Percentiles rank a stretch among this genome's conserved stretches.
These are phyloP conservation scores for Sardina pilchardus DNA, from an alignment of 2,113 vertebrate species.

Conservation along the genomic window DNA sequence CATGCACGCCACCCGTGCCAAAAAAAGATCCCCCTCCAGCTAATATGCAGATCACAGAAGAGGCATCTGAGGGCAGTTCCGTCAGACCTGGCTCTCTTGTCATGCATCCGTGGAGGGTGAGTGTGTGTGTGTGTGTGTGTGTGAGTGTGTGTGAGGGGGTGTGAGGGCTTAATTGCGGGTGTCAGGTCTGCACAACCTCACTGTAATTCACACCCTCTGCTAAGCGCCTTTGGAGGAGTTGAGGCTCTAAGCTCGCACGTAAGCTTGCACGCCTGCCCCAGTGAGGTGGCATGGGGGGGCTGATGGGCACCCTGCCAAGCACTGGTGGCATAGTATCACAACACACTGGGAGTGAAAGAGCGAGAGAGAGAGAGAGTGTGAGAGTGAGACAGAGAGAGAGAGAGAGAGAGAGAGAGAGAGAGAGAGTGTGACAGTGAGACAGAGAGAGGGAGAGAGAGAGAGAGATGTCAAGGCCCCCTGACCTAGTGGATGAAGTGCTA, in stretches of 20 bases:
- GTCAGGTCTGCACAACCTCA: neutral
- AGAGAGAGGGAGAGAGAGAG: neutral
- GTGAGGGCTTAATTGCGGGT: neutral
- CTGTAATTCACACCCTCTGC: neutral
- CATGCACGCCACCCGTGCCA: neutral
- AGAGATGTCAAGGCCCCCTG: neutral
- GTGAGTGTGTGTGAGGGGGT: too few species aligned
- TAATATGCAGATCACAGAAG: neutral
- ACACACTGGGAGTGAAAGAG: neutral
- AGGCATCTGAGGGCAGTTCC: neutral
- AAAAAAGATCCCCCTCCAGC: neutral
- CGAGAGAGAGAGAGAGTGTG: neutral
- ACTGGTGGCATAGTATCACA: neutral
- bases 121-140: neutral
- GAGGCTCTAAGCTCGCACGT: neutral
- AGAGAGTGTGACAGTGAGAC: neutral
- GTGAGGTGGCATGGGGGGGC: neutral
- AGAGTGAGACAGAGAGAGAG: neutral
- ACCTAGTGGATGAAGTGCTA: neutral
- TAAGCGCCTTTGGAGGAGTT: neutral
- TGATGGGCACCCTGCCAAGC: neutral
- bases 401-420: neutral
- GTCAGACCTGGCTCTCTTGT: neutral
- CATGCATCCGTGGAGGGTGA: neutral
- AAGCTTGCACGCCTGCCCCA: neutral